phyloP scores from a whole-genome alignment of 2,113 vertebrate species.

The Eulemur rufifrons region DNA sequence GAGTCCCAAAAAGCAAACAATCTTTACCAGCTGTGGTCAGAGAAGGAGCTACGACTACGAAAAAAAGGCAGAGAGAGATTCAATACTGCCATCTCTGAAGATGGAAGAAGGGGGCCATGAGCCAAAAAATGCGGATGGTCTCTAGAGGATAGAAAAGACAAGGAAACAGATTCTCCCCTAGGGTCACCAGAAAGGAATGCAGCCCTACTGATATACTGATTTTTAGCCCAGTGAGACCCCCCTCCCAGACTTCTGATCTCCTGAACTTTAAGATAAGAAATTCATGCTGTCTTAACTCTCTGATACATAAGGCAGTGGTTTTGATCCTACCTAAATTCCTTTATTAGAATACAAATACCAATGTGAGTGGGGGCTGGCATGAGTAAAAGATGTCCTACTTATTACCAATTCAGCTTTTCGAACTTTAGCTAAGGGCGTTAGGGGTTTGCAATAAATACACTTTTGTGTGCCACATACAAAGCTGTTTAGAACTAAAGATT shows the following conservation, averaged over 20 bases:
- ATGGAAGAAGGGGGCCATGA: not conserved
- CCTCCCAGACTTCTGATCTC: not conserved
- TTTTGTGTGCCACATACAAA: not conserved
- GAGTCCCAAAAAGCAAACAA: not conserved
- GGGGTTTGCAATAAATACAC: not conserved
- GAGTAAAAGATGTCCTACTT: not conserved
- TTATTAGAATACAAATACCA: not conserved
- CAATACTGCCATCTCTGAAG: not conserved
- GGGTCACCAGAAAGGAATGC: accelerated
- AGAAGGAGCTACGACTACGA: not conserved
- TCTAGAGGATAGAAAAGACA: not conserved
- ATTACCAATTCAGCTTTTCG: not conserved
- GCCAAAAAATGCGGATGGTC: not conserved
- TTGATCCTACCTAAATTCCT: not conserved
- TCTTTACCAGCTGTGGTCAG: not conserved
- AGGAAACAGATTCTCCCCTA: not conserved
- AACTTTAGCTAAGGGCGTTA: not conserved
- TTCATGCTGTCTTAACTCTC: not conserved
- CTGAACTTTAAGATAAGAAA: not conserved
- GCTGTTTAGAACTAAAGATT: not conserved
- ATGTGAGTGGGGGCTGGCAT: not conserved
- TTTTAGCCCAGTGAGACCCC: not conserved
- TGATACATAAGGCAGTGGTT: not conserved
- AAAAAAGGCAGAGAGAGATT: not conserved
- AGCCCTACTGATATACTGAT: not conserved